Base-by-base conservation (phyloP, 2,113 vertebrate species). In the Scomber scombrus region DNA sequence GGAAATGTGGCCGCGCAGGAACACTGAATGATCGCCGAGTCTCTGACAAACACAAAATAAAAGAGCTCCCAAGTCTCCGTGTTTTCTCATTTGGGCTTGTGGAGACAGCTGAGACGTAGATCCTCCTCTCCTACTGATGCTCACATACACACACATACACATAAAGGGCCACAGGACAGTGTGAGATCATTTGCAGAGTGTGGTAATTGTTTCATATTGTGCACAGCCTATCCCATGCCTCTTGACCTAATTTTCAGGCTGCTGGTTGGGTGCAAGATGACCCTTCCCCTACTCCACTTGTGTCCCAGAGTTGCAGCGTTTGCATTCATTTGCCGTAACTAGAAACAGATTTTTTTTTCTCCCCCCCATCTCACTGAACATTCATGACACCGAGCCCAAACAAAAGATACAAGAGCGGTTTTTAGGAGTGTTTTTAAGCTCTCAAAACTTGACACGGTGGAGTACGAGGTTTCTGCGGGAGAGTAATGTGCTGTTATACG, bases 1-100 rank as follows among this genome's bases (percentile, higher is more conserved):
- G 85, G 73, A 75, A 88, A 84, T 88, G 60, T 80, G 77, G 84
- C 57, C 6, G 2, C 64, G 67, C 69, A 49, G 81, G 52, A 79
- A 62, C 81, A 60, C n/a, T 43, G 71, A 72, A 40, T 56, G 57
- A 26, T 66, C 19, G 12, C 60, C 0, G 50, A 85, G 66, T 67
- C 73, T 67, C 73, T 31, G 2, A 47, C 11, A 77, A 73, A 82
- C 51, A 46, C 14, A 26, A 51, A 81, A 47, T 68, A 31, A 72
- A 26, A 67, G 46, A 54, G 12, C 19, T 47, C 69, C 40, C 66
- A 84, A 63, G 64, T 85, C 55, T 50, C 16, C 11, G n/a, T 12
- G 26, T 11, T 21, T 55, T 50, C 40, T 58, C 23, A n/a, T 50
- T 47, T 51, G 47, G 4, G 65, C 47, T 50, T 15, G 2, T 1